These are phyloP conservation scores for Hydra vulgaris DNA, from an alignment of 30 jellyfish, hydroid and myxozoan species.

Conservation along the genomic window DNA sequence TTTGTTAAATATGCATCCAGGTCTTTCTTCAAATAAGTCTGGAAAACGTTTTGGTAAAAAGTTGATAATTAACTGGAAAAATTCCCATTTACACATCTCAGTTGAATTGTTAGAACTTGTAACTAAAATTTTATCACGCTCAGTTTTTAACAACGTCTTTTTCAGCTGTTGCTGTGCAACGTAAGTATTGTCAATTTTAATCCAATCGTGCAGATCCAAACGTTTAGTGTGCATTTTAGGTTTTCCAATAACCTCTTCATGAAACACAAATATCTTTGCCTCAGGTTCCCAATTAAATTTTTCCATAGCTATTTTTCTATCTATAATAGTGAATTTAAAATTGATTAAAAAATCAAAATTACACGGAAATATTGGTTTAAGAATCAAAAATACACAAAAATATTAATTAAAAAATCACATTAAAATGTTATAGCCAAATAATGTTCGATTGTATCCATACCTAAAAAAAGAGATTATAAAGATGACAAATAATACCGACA, in stretches of 20 bases:
- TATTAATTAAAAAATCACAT: too few relatives aligned
- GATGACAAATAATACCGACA: too few relatives aligned
- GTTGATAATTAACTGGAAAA: conserved; percentile 41
- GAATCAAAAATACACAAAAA: too few relatives aligned
- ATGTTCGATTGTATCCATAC: too few relatives aligned
- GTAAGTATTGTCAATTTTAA: conserved; percentile 56
- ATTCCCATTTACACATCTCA: conserved; percentile 45
- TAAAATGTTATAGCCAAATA: too few relatives aligned
- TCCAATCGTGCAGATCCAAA: conserved; percentile 61
- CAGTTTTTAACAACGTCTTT: conserved; percentile 25
- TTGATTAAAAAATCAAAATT: too few relatives aligned
- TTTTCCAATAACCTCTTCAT: conserved; percentile 66
- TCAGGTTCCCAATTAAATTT: conserved; percentile 58
- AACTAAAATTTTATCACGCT: conserved; percentile 38
- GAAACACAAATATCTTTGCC: conserved; percentile 42
- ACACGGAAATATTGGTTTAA: too few relatives aligned
- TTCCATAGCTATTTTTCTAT: background rate
- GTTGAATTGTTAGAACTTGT: conserved; percentile 37
- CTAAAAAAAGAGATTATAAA: too few relatives aligned
- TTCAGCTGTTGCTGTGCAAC: conserved; percentile 54
- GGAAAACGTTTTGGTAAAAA: conserved; percentile 71
- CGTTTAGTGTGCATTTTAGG: conserved; percentile 59
- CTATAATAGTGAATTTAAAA: background rate
- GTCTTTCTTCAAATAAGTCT: conserved; percentile 43
- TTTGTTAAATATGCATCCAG: conserved; percentile 46